Evolutionary conservation across 2,797 vertebrate genomes (phyloP), one percentile per base, ranked within the genome.

Genomic region (Protonibea diacanthus): DNA sequence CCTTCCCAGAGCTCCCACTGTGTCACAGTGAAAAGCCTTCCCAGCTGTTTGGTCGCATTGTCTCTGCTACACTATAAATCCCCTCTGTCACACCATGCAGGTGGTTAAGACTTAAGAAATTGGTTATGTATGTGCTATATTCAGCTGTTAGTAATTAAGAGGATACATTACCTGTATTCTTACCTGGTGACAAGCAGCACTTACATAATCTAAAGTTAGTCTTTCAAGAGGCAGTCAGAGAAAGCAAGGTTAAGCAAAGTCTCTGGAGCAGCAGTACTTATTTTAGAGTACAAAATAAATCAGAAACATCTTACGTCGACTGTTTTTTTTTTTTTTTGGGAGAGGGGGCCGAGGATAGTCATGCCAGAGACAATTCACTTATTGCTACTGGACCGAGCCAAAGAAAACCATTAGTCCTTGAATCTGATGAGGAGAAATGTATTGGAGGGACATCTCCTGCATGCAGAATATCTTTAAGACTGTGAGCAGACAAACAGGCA

Each of bases 281-380:
- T 67, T 78, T 40, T 38, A 81, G 51, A 81, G 42, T 48, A 63
- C n/a, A 33, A 57, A 69, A 80, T 77, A 71, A 80, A 84, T 86
- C 76, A 74, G 58, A 62, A 71, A 73, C 61, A 55, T 69, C 27
- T 80, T 49, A 25, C 2, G 2, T 52, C 1, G 7, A 64, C 65
- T 52, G 23, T 38, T 58, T 60, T 27, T 73, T 67, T 78, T 55
- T 29, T 29, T 78, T 49, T 6, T 6, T 11, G 1, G 15, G 25
- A 10, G 13, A 10, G n/a, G 15, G 13, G 53, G 29, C 29, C 29
- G 6, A 58, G 21, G 27, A 14, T 2, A 49, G 57, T 27, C 23
- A n/a, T 33, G 73, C 71, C 76, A 71, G 59, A 71, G 44, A 84
- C 67, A 82, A 80, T 81, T 82, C 56, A 85, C 70, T 85, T 85